Percentiles rank a stretch among this genome's conserved stretches.
These are phyloP conservation scores for Orchestes rusci DNA, from an alignment of 2,888 invertebrate species.

Conservation along the genomic window DNA sequence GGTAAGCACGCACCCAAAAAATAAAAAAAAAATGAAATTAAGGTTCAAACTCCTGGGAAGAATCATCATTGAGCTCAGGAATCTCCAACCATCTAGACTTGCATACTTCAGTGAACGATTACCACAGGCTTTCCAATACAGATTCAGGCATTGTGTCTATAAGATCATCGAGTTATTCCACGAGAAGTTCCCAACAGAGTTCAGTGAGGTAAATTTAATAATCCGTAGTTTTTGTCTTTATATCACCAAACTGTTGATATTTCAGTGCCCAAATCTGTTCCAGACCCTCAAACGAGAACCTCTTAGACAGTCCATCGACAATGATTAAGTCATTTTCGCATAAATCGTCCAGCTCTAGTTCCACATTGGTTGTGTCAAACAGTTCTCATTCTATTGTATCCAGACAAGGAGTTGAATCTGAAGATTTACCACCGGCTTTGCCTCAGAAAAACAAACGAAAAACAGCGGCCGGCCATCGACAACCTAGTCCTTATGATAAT, in stretches of 20 bases:
- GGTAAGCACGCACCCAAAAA: no score
- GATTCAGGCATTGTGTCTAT: slow-evolving; percentile 58
- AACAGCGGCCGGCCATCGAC: slow-evolving; percentile 53
- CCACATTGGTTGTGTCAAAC: slow-evolving; percentile 30
- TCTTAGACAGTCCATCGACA: slow-evolving; percentile 22
- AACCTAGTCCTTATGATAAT: slow-evolving; percentile 66
- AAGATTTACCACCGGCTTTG: slow-evolving; percentile 50
- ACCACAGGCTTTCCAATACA: slow-evolving; percentile 42
- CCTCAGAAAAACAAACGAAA: slow-evolving; percentile 54
- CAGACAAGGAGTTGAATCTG: slow-evolving; percentile 30
- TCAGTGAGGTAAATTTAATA: slow-evolving; percentile 38
- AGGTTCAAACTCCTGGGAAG: slow-evolving; percentile 40
- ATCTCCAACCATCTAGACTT: slow-evolving; percentile 36
- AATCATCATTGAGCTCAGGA: slow-evolving; percentile 37
- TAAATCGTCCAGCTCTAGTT: slow-evolving; percentile 30
- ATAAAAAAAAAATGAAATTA: slow-evolving; percentile 5
- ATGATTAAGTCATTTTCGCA: slow-evolving; percentile 17
- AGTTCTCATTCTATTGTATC: slow-evolving; percentile 23
- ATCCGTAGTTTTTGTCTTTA: not conserved
- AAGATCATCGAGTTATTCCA: slow-evolving; percentile 54
- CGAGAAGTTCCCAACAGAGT: slow-evolving; percentile 56
- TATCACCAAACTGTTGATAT: not conserved
- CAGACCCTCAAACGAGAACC: slow-evolving; percentile 14
- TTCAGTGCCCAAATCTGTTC: slow-evolving; percentile 21
- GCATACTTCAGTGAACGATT: slow-evolving; percentile 33